Conservation (phyloP, 2,113 vertebrate genomes). For the Phocoena phocoena region DNA sequence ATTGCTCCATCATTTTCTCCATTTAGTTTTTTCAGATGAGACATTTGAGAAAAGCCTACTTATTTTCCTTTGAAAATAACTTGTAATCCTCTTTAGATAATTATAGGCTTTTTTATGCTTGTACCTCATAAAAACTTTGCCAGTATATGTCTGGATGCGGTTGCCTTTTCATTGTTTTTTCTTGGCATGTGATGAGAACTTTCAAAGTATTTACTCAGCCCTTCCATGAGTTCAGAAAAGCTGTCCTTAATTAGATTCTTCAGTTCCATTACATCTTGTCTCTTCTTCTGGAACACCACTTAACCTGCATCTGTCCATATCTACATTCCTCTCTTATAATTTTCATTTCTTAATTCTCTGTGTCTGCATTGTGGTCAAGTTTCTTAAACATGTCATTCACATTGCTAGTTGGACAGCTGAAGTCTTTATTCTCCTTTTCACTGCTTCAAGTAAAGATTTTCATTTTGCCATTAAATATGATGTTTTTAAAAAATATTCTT, state of each 20-base stretch:
- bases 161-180: background rate
- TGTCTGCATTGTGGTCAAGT: background rate
- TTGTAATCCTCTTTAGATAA: background rate
- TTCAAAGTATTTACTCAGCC: background rate
- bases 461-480: background rate
- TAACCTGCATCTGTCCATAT: background rate
- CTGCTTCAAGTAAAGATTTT: background rate
- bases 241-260: background rate
- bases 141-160: background rate
- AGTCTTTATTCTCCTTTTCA: background rate
- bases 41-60: background rate
- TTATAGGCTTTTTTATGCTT: background rate
- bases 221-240: background rate
- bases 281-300: background rate
- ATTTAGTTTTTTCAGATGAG: constrained; percentile 12
- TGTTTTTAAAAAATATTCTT: background rate
- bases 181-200: background rate
- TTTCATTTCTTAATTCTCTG: background rate
- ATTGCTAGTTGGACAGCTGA: background rate
- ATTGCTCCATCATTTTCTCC: background rate
- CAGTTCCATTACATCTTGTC: background rate
- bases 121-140: background rate
- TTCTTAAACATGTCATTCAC: background rate
- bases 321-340: background rate
- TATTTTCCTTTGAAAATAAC: constrained; percentile 15